A percentile compares a stretch with the other conserved stretches of the same genome.
These are phyloP conservation scores for Himalopsyche anomala DNA, from an alignment of 2,888 invertebrate species.

Conservation along the genomic window DNA sequence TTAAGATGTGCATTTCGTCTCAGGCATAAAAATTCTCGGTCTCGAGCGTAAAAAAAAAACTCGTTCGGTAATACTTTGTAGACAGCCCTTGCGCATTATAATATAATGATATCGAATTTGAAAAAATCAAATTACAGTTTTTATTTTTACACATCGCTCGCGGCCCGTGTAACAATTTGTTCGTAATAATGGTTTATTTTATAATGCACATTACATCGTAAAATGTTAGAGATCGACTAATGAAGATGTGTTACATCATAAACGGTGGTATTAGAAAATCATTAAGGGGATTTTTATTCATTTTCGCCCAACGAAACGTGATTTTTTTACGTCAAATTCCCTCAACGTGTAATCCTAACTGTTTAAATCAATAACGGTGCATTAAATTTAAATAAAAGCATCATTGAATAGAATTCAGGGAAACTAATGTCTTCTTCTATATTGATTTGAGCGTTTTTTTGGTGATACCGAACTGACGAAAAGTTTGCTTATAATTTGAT, in stretches of 20 bases:
- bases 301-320: conserved; percentile 7
- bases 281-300: conserved; percentile 31
- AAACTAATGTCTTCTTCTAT: no score
- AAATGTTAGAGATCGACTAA: conserved; percentile 46
- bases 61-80: background rate
- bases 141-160: conserved; percentile 24
- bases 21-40: background rate
- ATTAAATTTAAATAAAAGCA: background rate
- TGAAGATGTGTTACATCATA: conserved; percentile 46
- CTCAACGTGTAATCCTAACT: background rate
- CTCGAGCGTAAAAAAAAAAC: background rate
- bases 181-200: conserved; percentile 49
- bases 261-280: conserved; percentile 23
- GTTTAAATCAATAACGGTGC: background rate
- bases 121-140: conserved; percentile 45
- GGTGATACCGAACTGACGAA: no score
- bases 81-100: conserved; percentile 13
- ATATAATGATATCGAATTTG: conserved; percentile 26
- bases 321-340: background rate
- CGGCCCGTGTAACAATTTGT: conserved; percentile 44
- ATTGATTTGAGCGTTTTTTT: no score
- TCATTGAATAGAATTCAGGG: background rate
- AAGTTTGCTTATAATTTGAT: no score
- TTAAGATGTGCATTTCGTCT: background rate
- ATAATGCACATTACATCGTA: conserved; percentile 50